A percentile compares a stretch with the other conserved stretches of the same genome.
Evolutionary conservation across 2,888 invertebrate genomes (phyloP).

Genomic region (Diogma glabrata): DNA sequence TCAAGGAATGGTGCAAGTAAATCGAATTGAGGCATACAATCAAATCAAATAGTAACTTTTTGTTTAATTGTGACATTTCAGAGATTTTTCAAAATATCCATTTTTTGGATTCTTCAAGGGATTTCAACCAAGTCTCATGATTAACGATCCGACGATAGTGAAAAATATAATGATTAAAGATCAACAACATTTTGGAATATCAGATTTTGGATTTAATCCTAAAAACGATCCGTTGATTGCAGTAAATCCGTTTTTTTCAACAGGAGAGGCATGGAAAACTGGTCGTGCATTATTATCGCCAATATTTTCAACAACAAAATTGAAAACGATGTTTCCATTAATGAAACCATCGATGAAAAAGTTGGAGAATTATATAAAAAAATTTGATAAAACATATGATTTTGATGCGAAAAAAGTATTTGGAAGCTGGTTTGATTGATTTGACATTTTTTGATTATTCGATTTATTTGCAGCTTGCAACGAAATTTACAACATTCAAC

Average conservation of each 20-base stretch:
- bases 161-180: conserved; percentile 12
- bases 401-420: neutral
- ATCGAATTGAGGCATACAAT: neutral
- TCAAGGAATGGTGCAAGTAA: neutral
- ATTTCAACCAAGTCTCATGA: neutral
- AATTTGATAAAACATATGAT: neutral
- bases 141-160: conserved; percentile 9
- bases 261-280: conserved; percentile 9
- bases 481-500: conserved; percentile 12
- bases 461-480: too few species aligned
- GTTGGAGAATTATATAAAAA: neutral
- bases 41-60: too few species aligned
- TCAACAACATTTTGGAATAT: conserved; percentile 1
- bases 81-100: conserved; percentile 6
- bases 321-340: neutral
- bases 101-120: conserved; percentile 10
- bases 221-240: conserved; percentile 10
- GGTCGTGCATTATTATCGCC: conserved; percentile 3
- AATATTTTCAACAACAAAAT: conserved; percentile 7
- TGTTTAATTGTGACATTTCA: neutral
- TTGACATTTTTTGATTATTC: too few species aligned
- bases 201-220: conserved; percentile 6
- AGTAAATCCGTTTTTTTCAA: conserved; percentile 10
- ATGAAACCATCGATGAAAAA: neutral
- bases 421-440: too few species aligned